phyloP scores from a whole-genome alignment of 2,113 vertebrate species.

The Ciconia boyciana region DNA sequence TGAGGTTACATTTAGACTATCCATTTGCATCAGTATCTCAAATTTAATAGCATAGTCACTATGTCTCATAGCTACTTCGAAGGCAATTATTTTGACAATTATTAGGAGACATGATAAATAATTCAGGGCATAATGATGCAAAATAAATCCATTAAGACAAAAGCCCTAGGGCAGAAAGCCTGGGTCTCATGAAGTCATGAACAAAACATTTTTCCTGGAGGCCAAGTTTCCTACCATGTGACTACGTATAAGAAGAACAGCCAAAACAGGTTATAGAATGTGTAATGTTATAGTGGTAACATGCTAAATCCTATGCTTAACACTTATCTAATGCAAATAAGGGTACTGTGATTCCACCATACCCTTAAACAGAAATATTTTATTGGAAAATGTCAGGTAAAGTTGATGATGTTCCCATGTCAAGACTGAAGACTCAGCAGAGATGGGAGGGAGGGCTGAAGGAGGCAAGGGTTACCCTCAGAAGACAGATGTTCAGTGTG shows the following conservation, averaged over 20 bases:
- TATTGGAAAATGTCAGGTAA: background rate
- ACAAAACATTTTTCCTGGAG: background rate
- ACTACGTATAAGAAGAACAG: fast-evolving
- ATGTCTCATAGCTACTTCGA: background rate
- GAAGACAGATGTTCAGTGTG: background rate
- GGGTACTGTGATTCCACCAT: background rate
- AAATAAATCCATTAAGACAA: slow-evolving; percentile 20
- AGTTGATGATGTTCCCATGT: background rate
- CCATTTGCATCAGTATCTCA: background rate
- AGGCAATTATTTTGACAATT: slow-evolving; percentile 30
- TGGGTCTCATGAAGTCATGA: fast-evolving
- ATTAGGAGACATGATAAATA: background rate
- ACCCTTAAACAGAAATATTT: background rate
- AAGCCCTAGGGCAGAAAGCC: background rate
- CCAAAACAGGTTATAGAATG: background rate
- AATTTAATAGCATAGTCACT: background rate
- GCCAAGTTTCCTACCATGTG: background rate
- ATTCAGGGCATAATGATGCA: background rate
- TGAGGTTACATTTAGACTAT: background rate
- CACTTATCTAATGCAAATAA: background rate
- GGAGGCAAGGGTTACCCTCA: background rate
- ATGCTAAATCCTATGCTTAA: background rate
- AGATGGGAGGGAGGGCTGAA: background rate
- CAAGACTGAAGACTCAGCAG: background rate
- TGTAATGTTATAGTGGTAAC: background rate